A percentile compares a stretch with the other conserved stretches of the same genome.
Evolutionary conservation across 2,888 invertebrate species (phyloP).

Genomic region (Auanema sp.): DNA sequence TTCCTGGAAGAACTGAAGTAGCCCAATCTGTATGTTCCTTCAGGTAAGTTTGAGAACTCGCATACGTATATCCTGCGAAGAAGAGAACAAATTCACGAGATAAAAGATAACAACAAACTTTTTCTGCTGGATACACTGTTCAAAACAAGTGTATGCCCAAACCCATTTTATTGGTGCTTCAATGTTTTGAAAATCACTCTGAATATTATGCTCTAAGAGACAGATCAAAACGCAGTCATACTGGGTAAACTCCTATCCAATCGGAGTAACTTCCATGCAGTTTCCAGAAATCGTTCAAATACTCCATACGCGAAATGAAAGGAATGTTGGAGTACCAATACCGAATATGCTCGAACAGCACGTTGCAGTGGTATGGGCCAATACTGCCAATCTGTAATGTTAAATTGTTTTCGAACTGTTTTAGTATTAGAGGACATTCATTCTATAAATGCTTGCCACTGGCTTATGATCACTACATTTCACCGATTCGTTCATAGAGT

Average conservation of each 20-base stretch:
- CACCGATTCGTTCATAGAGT: slow-evolving; percentile 34
- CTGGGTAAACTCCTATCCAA: slow-evolving; percentile 52
- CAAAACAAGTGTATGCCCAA: slow-evolving; percentile 34
- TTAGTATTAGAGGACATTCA: slow-evolving; percentile 9
- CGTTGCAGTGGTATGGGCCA: slow-evolving; percentile 23
- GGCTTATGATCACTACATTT: slow-evolving; percentile 53
- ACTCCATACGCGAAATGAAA: slow-evolving; percentile 43
- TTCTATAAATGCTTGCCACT: slow-evolving; percentile 33
- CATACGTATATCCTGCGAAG: slow-evolving; percentile 24
- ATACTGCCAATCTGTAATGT: not conserved
- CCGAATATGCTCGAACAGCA: slow-evolving; percentile 41
- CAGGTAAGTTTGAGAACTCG: slow-evolving; percentile 47
- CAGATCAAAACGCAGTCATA: slow-evolving; percentile 6
- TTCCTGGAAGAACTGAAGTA: slow-evolving; percentile 35
- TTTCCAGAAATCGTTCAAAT: slow-evolving; percentile 38
- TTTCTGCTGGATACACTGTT: slow-evolving; percentile 27
- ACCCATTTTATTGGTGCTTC: slow-evolving; percentile 30
- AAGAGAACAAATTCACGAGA: not conserved
- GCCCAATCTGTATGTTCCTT: slow-evolving; percentile 51
- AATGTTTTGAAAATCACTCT: not conserved
- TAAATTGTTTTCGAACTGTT: not conserved
- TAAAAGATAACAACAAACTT: not conserved
- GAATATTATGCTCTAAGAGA: not conserved
- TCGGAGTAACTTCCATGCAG: slow-evolving; percentile 49
- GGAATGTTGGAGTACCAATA: slow-evolving; percentile 44